Base-by-base conservation (phyloP, 2,888 invertebrate genomes). In the Drosophila koepferae region DNA sequence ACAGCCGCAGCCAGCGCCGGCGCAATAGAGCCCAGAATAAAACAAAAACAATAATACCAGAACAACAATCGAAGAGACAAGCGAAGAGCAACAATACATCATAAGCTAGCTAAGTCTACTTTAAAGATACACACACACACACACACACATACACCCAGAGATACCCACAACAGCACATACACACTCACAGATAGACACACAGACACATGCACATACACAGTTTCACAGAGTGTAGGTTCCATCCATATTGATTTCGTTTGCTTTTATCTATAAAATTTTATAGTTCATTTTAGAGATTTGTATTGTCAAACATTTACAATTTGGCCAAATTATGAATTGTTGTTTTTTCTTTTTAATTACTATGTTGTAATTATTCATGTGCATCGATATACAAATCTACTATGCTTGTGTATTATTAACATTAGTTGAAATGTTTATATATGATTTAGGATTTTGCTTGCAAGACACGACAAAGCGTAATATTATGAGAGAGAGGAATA, bases 1-100 rank as follows among this genome's bases (percentile, higher is more conserved):
- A 66, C 95, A 95, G 72, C 92, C 92, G 38, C 91, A 91, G 54
- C 91, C 92, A 36, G 77, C 81, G 16, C 81, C 86, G 31, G 74
- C 90, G 48, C 81, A 87, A 74, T 74, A 91, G 63, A 78, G 77
- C 73, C 41, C 6, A n/a, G 14, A 31, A 36, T 14, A 14, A 16
- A 9, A 49, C 61, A 41, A 8, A 61, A 36, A 16, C 12, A 16
- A 41, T 1, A 31, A 28, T 18, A 41, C 12, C 31, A n/a, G 9
- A 44, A 16, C 43, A 46, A 40, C 49, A 65, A 69, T 38, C 66
- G 70, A 41, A 63, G 65, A 34, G 63, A 40, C 34, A 81, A 84
- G 58, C 58, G 12, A 66, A 65, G 49, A 67, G 69, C 49, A 63
- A 67, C 55, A 69, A 55, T 61, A 44, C 62, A 72, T 51, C 34